Evolutionary conservation across 2,797 vertebrate genomes (phyloP).

Genomic region (Varecia variegata): DNA sequence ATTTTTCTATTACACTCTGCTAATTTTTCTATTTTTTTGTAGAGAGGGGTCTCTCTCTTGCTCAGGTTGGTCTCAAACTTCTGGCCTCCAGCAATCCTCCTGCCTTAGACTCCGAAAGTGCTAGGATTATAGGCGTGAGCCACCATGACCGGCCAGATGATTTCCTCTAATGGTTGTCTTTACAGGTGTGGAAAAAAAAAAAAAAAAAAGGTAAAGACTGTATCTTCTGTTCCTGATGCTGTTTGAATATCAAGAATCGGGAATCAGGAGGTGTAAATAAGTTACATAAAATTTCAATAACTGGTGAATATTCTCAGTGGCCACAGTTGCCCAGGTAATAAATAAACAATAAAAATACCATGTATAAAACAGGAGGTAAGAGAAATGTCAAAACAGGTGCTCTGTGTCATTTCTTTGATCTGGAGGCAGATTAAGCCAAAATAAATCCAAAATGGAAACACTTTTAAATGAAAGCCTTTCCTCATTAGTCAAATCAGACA

Average conservation of each 20-base stretch:
- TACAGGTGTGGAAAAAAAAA: background rate
- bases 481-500: constrained; percentile 72
- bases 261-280: background rate
- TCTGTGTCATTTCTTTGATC: constrained; percentile 10
- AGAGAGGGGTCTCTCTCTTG: background rate
- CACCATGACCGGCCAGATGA: background rate
- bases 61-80: background rate
- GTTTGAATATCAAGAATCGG: background rate
- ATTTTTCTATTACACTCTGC: background rate
- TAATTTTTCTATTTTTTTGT: background rate
- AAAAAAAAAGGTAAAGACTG: background rate
- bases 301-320: background rate
- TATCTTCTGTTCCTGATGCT: background rate
- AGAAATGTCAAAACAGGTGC: background rate
- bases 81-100: background rate
- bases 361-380: background rate
- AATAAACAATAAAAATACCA: background rate
- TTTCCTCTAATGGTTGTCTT: background rate
- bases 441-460: constrained; percentile 67
- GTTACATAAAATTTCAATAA: background rate
- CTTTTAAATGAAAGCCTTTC: constrained; percentile 48
- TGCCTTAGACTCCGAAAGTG: background rate
- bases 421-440: constrained; percentile 54
- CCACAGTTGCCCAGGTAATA: background rate
- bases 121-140: background rate